Evolutionary conservation across 2,888 invertebrate genomes (phyloP).

Genomic region (Bhutanitis thaidina): DNA sequence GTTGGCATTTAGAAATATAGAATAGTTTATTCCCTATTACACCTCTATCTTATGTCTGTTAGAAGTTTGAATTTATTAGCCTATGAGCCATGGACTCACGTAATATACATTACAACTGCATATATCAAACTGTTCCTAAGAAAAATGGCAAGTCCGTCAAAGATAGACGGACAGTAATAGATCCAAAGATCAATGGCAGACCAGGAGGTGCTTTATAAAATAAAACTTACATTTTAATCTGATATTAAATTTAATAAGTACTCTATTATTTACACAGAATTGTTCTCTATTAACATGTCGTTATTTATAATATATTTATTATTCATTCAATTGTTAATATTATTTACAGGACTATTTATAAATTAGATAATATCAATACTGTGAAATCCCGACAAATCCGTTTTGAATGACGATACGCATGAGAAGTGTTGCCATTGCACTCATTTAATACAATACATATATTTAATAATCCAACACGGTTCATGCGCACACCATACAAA

Average conservation of each 20-base stretch:
- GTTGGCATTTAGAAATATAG: no score
- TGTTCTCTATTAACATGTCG: conserved; percentile 76
- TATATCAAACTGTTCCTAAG: no score
- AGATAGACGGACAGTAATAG: no score
- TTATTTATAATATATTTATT: conserved; percentile 70
- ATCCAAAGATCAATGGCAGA: no score
- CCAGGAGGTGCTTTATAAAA: conserved; percentile 32
- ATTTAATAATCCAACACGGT: background rate
- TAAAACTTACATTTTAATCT: conserved; percentile 62
- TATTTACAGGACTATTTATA: conserved; percentile 78
- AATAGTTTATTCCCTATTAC: no score
- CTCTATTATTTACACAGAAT: conserved; percentile 80
- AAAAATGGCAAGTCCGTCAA: no score
- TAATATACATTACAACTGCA: no score
- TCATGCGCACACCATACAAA: conserved; percentile 41
- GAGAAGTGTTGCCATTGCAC: conserved; percentile 25
- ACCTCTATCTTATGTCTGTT: no score
- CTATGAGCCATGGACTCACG: no score
- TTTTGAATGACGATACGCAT: conserved; percentile 31
- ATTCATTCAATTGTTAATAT: conserved; percentile 76
- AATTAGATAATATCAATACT: conserved; percentile 36
- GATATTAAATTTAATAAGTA: conserved; percentile 80
- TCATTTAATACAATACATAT: conserved; percentile 20
- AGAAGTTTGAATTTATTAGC: no score
- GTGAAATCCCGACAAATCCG: conserved; percentile 67